phyloP scores from a whole-genome alignment of 2,888 invertebrate genomes.

The Drosophila ustulata region DNA sequence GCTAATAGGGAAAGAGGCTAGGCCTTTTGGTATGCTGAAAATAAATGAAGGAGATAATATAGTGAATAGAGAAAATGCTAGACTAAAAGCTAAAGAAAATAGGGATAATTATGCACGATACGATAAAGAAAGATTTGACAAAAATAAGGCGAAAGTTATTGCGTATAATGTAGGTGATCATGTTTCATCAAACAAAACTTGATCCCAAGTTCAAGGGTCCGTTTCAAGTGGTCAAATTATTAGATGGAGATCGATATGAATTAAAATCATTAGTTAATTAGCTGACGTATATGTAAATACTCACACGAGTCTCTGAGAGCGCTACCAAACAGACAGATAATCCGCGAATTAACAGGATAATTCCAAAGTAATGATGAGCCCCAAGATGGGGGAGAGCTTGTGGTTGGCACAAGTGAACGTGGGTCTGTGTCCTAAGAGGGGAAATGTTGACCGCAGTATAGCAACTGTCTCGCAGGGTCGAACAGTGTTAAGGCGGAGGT shows the following conservation, averaged over 20 bases:
- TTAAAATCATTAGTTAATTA: neutral
- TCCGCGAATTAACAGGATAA: neutral
- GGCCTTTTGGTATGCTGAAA: slow-evolving; percentile 6
- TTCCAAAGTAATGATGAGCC: too few species aligned
- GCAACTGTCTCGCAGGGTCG: neutral
- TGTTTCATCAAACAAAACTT: slow-evolving; percentile 9
- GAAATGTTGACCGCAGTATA: slow-evolving; percentile 1
- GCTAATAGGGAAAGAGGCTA: slow-evolving; percentile 15
- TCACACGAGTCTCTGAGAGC: slow-evolving; percentile 5
- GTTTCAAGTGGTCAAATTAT: slow-evolving; percentile 4
- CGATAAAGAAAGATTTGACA: slow-evolving; percentile 1
- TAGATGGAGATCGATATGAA: slow-evolving; percentile 1
- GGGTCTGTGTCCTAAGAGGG: neutral
- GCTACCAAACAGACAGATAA: slow-evolving; percentile 4
- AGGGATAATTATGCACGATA: slow-evolving; percentile 10
- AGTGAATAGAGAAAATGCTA: slow-evolving; percentile 13
- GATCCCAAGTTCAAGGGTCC: slow-evolving; percentile 17
- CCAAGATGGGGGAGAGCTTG: too few species aligned
- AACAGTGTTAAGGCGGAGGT: slow-evolving; percentile 1
- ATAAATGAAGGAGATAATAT: slow-evolving; percentile 7
- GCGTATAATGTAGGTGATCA: too few species aligned
- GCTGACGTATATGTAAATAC: slow-evolving; percentile 13
- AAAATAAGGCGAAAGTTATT: too few species aligned
- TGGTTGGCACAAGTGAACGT: neutral
- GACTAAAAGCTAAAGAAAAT: slow-evolving; percentile 15